Conservation (phyloP, 2,888 invertebrate species). For the Pelosia muscerda region DNA sequence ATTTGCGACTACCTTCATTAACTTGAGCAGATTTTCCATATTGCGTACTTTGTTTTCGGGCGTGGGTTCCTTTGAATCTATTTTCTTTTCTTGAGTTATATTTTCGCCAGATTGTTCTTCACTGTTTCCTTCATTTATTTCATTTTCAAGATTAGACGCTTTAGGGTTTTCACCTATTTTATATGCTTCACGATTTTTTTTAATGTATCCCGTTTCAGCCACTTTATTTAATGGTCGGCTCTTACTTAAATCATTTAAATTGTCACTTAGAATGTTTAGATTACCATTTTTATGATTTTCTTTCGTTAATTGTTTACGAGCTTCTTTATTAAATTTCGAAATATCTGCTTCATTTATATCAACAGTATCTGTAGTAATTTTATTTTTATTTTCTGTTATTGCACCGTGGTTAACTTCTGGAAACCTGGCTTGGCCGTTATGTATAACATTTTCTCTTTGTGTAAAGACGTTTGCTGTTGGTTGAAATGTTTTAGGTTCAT, state of each 20-base stretch:
- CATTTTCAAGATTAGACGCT: not conserved
- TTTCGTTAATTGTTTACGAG: conserved; percentile 12
- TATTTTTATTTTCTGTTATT: conserved; percentile 13
- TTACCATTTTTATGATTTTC: conserved; percentile 5
- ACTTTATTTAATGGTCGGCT: conserved; percentile 17
- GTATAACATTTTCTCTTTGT: conserved; percentile 25
- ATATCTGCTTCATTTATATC: conserved; percentile 11
- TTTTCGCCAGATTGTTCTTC: conserved; percentile 1
- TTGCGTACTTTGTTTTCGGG: conserved; percentile 51
- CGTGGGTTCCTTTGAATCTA: conserved; percentile 1
- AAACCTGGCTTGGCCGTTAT: conserved; percentile 19
- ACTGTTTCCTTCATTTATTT: not conserved
- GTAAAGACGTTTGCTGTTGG: conserved; percentile 23
- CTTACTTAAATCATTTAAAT: conserved; percentile 14
- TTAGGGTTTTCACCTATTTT: conserved; percentile 18
- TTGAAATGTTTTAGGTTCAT: conserved; percentile 11
- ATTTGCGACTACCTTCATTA: conserved; percentile 74
- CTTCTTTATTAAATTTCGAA: conserved; percentile 17
- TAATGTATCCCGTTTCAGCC: conserved; percentile 11
- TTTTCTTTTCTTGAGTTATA: not conserved
- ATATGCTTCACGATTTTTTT: conserved; percentile 21
- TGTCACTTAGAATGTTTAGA: conserved; percentile 15
- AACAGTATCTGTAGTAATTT: conserved; percentile 20
- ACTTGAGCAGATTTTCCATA: conserved; percentile 67
- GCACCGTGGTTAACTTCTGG: conserved; percentile 17